phyloP scores from a whole-genome alignment of 2,113 vertebrate genomes.

The Aplodontia rufa region DNA sequence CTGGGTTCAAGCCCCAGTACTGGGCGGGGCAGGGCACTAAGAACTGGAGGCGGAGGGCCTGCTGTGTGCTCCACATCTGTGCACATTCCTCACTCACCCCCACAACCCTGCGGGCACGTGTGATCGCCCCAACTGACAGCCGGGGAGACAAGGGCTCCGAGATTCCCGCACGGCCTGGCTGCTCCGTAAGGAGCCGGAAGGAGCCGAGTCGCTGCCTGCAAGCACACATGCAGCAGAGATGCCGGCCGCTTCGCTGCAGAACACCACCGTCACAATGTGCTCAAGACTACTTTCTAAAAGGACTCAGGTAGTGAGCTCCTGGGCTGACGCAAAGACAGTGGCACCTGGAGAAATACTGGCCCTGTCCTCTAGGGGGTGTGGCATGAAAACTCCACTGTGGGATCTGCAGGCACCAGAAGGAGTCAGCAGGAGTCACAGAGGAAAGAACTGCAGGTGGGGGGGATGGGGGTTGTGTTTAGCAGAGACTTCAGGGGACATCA shows the following conservation, averaged over 20 bases:
- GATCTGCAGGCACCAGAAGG: too few species aligned
- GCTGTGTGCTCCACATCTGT: rapidly evolving
- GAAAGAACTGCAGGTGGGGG: background rate
- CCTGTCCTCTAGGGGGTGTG: rapidly evolving
- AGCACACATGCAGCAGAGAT: too few species aligned
- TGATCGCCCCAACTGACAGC: background rate
- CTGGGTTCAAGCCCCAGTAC: too few species aligned
- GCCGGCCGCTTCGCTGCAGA: background rate
- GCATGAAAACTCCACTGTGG: too few species aligned
- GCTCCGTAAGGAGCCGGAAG: too few species aligned
- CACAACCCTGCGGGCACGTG: background rate
- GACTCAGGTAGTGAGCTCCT: background rate
- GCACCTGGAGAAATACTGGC: background rate
- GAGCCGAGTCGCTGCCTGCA: too few species aligned
- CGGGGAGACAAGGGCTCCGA: background rate
- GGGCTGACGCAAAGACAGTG: too few species aligned
- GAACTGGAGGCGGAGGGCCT: background rate
- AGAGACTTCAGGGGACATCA: background rate
- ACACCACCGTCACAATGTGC: background rate
- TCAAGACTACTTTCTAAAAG: background rate
- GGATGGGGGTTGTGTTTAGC: background rate
- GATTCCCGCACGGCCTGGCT: background rate
- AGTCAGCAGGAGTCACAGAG: background rate
- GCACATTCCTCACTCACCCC: background rate
- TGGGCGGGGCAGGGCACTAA: too few species aligned